Evolutionary conservation across 2,113 vertebrate genomes (phyloP), one percentile per base, ranked within the genome.

Genomic region (Vulpes vulpes): DNA sequence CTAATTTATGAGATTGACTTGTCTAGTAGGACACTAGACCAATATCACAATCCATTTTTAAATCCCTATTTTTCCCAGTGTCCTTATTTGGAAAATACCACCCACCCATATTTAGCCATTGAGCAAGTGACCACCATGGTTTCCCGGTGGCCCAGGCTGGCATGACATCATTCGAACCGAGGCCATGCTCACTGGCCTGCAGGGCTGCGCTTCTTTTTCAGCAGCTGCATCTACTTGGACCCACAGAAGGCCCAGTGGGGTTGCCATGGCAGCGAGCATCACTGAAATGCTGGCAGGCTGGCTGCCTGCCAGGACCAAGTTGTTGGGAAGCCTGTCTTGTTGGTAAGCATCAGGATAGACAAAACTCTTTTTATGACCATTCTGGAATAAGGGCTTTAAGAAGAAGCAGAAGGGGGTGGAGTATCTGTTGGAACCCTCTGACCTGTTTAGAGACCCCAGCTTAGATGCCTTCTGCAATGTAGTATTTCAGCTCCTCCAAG

Each of bases 331-430:
- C 94, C 67, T 64, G 85, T 92, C 91, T 81, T 96, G 79, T 84
- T 64, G 64, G 51, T 59, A 65, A 65, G 64, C 19, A 2, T 57
- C 2, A 53, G 62, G 15, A 64, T 23, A 89, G 57, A 98, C 94
- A 98, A 93, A 91, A 96, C 93, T 85, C 96, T 82, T 95, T 92
- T 96, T 76, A 89, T 62, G 74, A 83, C 71, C 84, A 89, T 76
- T 93, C 71, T 78, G 88, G 53, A 95, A 89, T 20, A 59, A 76
- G 79, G 78, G 71, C 89, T 89, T 94, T 86, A 57, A 79, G 27
- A 92, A 95, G 91, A 53, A 94, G 83, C 25, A 35, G 97, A 80
- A 78, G 78, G 32, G 76, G 74, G 81, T 1, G 2, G 55, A 60
- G 57, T 11, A 23, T 86, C 78, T 89, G 11, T 15, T 93, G 23